Base-by-base conservation (phyloP, 2,797 vertebrate genomes). In the Sebastiscus tertius region DNA sequence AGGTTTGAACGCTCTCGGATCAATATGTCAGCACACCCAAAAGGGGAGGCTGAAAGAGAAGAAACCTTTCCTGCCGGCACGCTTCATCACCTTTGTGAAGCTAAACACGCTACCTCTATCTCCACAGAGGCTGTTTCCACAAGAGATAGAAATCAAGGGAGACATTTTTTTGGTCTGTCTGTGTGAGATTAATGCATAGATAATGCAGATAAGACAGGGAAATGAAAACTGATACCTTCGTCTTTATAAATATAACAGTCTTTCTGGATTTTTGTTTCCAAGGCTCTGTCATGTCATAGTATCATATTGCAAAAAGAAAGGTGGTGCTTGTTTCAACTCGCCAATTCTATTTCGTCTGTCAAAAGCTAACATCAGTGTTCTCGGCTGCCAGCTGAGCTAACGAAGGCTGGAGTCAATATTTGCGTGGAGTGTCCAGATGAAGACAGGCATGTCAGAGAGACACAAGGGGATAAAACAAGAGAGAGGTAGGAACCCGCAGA, bases 321-420 rank as follows among this genome's bases (percentile, higher is more conserved):
- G 12, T 0, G 4, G 14, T 6, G 34, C 59, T 80, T 14, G 3
- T 67, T 78, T 72, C 24, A 77, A 24, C n/a, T 67, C 16, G 27
- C 36, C 12, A 81, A 72, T 78, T 75, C 71, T 72, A 69, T 78
- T 54, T 79, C 52, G 16, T 74, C 80, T 81, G 70, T 89, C 85
- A 84, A n/a, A 79, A 59, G 56, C 76, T 78, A 84, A 76, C 77
- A 69, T 84, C 59, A 49, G 72, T 67, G 80, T 87, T 83, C 72
- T 83, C 39, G 22, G 84, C 82, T 87, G 77, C 88, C 86, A 77
- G 84, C 87, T 65, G 84, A 87, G 88, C 88, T 90, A 90, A 91
- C 79, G 69, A 86, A 81, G 70, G 74, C 65, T 72, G 69, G 65
- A 65, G 92, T 95, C 89, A 83, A 93, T 92, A 90, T 93, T 89